These are phyloP conservation scores for Drosophila kurseongensis DNA, from an alignment of 1,140 invertebrate genomes.

Conservation along the genomic window DNA sequence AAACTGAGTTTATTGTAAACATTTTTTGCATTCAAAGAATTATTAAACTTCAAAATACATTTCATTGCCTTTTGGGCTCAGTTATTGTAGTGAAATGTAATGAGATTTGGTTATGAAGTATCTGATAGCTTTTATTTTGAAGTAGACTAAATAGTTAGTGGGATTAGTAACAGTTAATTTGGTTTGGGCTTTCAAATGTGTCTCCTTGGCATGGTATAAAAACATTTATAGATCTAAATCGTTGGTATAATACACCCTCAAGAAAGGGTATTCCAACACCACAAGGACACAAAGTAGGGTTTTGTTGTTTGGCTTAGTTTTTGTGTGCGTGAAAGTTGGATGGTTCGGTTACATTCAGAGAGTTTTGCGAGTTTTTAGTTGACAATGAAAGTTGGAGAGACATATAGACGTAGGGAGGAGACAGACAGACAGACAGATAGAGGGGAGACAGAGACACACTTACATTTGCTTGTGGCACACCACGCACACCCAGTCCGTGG, in stretches of 20 bases:
- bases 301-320: conserved; percentile 17
- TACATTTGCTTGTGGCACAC: conserved; percentile 91
- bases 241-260: too few relatives aligned
- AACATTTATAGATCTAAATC: neutral
- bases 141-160: too few relatives aligned
- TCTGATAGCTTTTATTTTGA: too few relatives aligned
- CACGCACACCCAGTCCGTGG: conserved; percentile 91
- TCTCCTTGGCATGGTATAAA: too few relatives aligned
- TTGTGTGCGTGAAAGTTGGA: conserved; percentile 38
- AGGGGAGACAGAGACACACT: conserved; percentile 84
- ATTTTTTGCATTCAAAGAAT: too few relatives aligned
- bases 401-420: conserved; percentile 3
- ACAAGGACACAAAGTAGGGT: conserved; percentile 23
- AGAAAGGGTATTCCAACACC: neutral
- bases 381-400: conserved; percentile 13
- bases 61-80: too few relatives aligned
- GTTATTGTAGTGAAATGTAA: too few relatives aligned
- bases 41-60: too few relatives aligned
- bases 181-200: too few relatives aligned
- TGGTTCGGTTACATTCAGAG: conserved; percentile 19
- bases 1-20: too few relatives aligned
- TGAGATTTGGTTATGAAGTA: too few relatives aligned
- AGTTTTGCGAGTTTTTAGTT: conserved; percentile 11
- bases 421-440: conserved; percentile 14
- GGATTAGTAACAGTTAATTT: too few relatives aligned